A percentile compares a stretch with the other conserved stretches of the same genome.
phyloP scores from a whole-genome alignment of 2,797 vertebrate genomes.

The Trichosurus vulpecula region DNA sequence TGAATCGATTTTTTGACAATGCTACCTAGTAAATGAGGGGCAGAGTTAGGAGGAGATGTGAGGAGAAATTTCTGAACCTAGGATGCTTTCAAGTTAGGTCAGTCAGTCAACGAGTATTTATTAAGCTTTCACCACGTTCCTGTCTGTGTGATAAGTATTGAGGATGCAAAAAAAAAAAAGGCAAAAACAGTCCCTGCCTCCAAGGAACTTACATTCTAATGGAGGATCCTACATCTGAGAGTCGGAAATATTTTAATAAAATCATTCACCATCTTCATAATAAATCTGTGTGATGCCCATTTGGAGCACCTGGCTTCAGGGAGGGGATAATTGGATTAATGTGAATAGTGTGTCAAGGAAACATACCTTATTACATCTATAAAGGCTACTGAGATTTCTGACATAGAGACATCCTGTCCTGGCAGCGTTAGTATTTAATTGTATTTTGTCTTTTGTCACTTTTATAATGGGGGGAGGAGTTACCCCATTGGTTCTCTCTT shows the following conservation, averaged over 20 bases:
- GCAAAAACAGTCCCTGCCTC: not conserved
- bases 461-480: constrained; percentile 2
- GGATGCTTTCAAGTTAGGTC: not conserved
- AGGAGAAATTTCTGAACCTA: not conserved
- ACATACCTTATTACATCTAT: not conserved
- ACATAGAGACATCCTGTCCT: not conserved
- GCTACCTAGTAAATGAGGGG: not conserved
- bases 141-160: not conserved
- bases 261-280: not conserved
- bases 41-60: not conserved
- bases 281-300: not conserved
- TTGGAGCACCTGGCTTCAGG: not conserved
- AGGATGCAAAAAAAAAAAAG: not conserved
- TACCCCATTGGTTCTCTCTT: not conserved
- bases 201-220: not conserved
- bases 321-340: not conserved
- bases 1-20: not conserved
- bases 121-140: not conserved
- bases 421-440: not conserved
- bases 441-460: not conserved
- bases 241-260: constrained; percentile 2
- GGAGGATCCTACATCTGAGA: not conserved
- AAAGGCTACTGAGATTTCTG: not conserved
- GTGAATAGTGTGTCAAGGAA: not conserved
- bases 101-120: not conserved